phyloP scores from a whole-genome alignment of 2,113 vertebrate genomes.

The Accipiter cooperii region DNA sequence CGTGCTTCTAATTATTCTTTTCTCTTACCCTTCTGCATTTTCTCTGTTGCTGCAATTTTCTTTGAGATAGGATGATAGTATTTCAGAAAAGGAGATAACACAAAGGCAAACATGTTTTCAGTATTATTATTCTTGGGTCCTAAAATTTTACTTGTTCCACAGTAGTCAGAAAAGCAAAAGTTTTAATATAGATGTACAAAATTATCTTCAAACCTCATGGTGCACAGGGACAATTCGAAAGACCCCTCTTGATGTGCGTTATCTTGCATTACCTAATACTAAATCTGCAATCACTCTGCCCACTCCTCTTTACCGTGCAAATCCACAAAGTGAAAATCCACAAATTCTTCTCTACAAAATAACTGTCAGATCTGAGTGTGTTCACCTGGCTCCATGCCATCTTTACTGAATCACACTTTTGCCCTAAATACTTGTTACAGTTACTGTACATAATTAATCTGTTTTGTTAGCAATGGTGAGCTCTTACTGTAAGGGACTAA shows the following conservation, averaged over 20 bases:
- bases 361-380: neutral
- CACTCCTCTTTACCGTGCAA: neutral
- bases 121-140: neutral
- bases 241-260: neutral
- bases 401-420: neutral
- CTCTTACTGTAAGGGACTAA: neutral
- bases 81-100: neutral
- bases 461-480: neutral
- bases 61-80: neutral
- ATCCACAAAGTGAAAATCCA: neutral
- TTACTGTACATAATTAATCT: neutral
- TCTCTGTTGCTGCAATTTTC: neutral
- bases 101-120: neutral
- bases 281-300: neutral
- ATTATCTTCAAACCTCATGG: neutral
- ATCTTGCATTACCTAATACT: neutral
- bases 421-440: neutral
- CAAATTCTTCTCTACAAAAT: neutral
- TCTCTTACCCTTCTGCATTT: neutral
- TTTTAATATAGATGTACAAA: neutral
- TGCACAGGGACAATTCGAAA: neutral
- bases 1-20: neutral
- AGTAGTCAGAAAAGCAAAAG: neutral
- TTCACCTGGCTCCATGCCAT: neutral
- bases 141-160: neutral